Base-by-base conservation (phyloP, 2,888 invertebrate species). In the Eilema griseolum region DNA sequence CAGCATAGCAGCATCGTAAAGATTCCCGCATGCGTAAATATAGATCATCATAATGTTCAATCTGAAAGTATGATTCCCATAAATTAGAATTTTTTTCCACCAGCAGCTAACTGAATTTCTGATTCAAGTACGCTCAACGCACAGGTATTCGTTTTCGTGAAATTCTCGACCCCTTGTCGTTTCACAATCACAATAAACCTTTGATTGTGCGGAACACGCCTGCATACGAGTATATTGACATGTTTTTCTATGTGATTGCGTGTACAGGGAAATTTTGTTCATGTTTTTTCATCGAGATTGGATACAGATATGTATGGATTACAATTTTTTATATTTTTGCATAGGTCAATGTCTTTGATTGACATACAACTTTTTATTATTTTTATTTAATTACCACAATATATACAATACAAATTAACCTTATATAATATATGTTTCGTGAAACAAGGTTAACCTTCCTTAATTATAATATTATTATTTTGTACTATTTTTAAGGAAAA, bases 131-230 rank as follows among this genome's bases (percentile, higher is more conserved):
- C 46, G 20, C 46, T 61, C 28, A 59, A 52, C 46, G 46, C 46
- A 64, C 37, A 59, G 26, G 46, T 71, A 23, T 33, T 63, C 33
- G 67, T 63, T 67, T 23, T 59, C 12, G 31, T 12, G 28, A 28
- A n/a, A 52, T 68, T 12, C 31, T 33, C 24, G 8, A 41, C 57
- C 28, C 24, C 66, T 65, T 61, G 69, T 72, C 60, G 41, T 59
- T 66, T 59, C 41, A 66, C 24, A 70, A 57, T 59, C 41, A 66
- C 24, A 70, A 57, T 66, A 67, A 37, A 33, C 59, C 16, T 71
- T 56, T 68, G 68, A 62, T 62, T 68, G 62, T 33, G 56, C 56
- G 24, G 24, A 24, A 59, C 65, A 59, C 12, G 41, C 66, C 16
- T 66, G 66, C 59, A 65, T 65, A 1, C 65, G 16, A 59, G 28